Base-by-base conservation (phyloP, 2,797 vertebrate genomes). In the Pteropus rufus region DNA sequence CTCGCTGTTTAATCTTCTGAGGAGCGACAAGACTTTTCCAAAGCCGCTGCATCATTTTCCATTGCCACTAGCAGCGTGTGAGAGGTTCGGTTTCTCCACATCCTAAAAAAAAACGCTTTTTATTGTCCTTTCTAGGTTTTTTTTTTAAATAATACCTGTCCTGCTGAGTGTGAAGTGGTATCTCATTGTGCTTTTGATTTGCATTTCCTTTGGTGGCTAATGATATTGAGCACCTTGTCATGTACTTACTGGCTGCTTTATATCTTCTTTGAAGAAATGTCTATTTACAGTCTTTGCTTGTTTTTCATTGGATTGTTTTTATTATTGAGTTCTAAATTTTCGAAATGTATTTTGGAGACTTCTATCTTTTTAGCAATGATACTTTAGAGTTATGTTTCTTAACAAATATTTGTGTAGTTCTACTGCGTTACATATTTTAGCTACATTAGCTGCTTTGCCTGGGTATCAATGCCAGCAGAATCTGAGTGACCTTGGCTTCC, bases 401-500 rank as follows among this genome's bases (percentile, higher is more conserved):
- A 87, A 39, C 12, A 70, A 89, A 2, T 26, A 18, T 52, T 91
- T 89, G 58, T 81, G 49, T 96, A 75, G 21, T 94, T 96, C 75
- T 88, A 58, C 69, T 62, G 34, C 34, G 8, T 95, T 97, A 86
- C 64, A 81, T 94, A 93, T 97, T 98, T 97, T 82, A 97, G 92
- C 88, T 95, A 76, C 58, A 87, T 93, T 97, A 54, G 64, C 75
- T 24, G 41, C 90, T 97, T 96, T 94, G 82, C 65, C 65, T 81
- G 60, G 56, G 87, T 97, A 65, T 93, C 80, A 98, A 95, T 79
- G 96, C 94, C 94, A 79, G 94, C 70, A 97, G 70, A 98, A 98
- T 94, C 2, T 36, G 52, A 97, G 58, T 98, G 97, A 97, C 98
- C 98, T 98, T 98, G 98, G 96, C 95, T 95, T 94, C 60, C 3